Evolutionary conservation across 2,797 vertebrate species (phyloP).

Genomic region (Agapornis canus): DNA sequence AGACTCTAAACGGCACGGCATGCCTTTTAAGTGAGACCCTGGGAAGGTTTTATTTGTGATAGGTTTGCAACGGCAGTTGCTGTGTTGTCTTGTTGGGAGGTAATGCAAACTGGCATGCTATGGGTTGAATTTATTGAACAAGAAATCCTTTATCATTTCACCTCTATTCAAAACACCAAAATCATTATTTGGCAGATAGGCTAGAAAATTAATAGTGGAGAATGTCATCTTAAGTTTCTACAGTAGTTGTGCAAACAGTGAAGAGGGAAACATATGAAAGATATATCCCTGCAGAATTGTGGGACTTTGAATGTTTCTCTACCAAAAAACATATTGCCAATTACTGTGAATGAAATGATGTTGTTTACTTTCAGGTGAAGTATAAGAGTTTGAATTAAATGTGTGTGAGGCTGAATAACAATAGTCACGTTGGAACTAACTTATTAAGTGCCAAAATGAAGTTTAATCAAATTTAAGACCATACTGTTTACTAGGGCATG

Average conservation of each 20-base stretch:
- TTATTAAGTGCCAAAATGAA: neutral
- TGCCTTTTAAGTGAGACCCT: neutral
- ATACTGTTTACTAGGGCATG: neutral
- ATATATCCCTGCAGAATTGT: neutral
- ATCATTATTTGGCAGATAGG: conserved; percentile 69
- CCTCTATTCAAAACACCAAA: conserved; percentile 59
- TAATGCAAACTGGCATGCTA: neutral
- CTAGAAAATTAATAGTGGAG: conserved; percentile 65
- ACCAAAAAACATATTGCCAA: neutral
- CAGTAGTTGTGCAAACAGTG: conserved; percentile 59
- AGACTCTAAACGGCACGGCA: neutral
- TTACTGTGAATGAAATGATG: conserved; percentile 1
- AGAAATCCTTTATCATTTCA: conserved; percentile 61
- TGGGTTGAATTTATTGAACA: conserved; percentile 60
- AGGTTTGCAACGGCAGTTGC: neutral
- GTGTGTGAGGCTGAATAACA: neutral
- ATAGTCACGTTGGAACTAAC: neutral
- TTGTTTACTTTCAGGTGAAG: neutral
- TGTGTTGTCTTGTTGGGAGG: neutral
- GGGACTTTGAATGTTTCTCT: neutral
- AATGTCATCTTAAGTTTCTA: conserved; percentile 69
- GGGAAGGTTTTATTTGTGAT: neutral
- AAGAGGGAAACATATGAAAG: conserved; percentile 61
- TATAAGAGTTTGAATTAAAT: neutral
- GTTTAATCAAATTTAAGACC: neutral